Percentiles rank a stretch among this genome's conserved stretches.
These are phyloP conservation scores for Semotilus atromaculatus DNA, from an alignment of 2,797 vertebrate species.

Conservation along the genomic window DNA sequence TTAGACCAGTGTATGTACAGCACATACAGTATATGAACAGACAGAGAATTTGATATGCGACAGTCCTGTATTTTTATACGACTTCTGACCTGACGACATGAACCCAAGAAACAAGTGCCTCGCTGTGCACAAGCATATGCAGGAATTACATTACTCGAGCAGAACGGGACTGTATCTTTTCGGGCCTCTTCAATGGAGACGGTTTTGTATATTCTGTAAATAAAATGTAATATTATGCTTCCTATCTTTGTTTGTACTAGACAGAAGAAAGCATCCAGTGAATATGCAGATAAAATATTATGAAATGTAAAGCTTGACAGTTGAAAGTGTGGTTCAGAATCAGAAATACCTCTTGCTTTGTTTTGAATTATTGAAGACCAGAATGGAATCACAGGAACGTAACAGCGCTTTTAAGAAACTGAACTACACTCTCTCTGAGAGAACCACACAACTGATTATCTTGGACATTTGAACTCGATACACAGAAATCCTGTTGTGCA, in stretches of 20 bases:
- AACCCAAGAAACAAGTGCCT: constrained; percentile 75
- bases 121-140: constrained; percentile 64
- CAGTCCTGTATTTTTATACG: constrained; percentile 62
- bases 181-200: constrained; percentile 36
- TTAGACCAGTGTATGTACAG: constrained; percentile 63
- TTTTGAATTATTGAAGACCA: constrained; percentile 11
- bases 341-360: constrained; percentile 9
- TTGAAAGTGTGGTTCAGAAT: constrained; percentile 26
- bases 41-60: constrained; percentile 57
- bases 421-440: not conserved
- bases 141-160: constrained; percentile 45
- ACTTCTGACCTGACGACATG: constrained; percentile 62
- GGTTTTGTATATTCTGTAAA: constrained; percentile 62
- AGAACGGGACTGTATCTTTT: constrained; percentile 20
- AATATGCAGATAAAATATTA: constrained; percentile 37
- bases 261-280: constrained; percentile 11
- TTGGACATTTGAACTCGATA: constrained; percentile 28
- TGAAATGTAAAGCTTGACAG: constrained; percentile 29
- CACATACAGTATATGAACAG: constrained; percentile 34
- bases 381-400: not conserved
- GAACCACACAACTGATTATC: constrained; percentile 12
- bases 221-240: constrained; percentile 51
- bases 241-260: constrained; percentile 29
- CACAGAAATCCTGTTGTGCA: constrained; percentile 42
- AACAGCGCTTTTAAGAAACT: not conserved